Conservation (phyloP, 2,113 vertebrate species). For the Lates calcarifer region DNA sequence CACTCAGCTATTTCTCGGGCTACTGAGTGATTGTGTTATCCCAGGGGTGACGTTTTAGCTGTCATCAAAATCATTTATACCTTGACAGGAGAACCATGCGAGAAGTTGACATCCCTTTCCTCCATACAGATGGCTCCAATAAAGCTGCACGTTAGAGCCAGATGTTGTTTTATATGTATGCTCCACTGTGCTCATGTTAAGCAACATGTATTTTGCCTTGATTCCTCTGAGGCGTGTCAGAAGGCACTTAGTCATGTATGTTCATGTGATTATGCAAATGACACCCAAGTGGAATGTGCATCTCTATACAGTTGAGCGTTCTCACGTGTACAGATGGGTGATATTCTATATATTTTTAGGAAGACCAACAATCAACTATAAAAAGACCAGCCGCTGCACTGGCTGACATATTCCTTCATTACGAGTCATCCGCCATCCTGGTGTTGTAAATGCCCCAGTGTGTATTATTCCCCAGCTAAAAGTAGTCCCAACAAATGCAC, state of each 20-base stretch:
- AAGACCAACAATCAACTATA: background rate
- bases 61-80: constrained; percentile 50
- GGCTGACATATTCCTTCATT: background rate
- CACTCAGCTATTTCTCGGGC: constrained; percentile 52
- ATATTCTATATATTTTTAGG: background rate
- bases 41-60: constrained; percentile 48
- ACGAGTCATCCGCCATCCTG: too few species aligned
- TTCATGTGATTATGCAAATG: constrained; percentile 35
- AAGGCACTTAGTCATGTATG: constrained; percentile 35
- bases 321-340: constrained; percentile 24
- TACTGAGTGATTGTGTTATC: constrained; percentile 39
- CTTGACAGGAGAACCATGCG: constrained; percentile 36
- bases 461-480: background rate
- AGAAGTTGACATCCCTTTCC: constrained; percentile 40
- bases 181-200: constrained; percentile 8
- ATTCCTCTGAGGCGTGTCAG: constrained; percentile 42
- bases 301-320: background rate
- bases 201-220: constrained; percentile 36
- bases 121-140: constrained; percentile 59
- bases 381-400: background rate
- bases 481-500: background rate
- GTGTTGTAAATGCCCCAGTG: background rate
- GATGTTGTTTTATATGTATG: constrained; percentile 53
- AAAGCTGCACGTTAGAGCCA: constrained; percentile 55
- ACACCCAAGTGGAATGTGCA: constrained; percentile 3